Evolutionary conservation across 2,888 invertebrate species (phyloP).

Genomic region (Adineta ricciae): DNA sequence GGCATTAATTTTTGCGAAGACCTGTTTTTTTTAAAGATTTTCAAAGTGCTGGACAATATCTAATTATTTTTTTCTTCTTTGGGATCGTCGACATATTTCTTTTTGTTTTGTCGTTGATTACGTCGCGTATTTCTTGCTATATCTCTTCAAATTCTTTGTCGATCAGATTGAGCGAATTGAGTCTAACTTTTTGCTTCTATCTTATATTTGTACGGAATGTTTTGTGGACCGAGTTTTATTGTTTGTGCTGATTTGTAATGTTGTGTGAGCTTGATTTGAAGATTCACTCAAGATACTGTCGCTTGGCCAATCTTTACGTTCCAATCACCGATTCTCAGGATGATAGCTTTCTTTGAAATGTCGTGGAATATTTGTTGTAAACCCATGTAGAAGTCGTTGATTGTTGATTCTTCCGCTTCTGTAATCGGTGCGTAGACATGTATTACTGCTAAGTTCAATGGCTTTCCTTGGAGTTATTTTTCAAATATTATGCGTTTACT

Average conservation of each 20-base stretch:
- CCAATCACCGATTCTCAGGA: constrained; percentile 21
- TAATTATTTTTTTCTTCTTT: background rate
- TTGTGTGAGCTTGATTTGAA: background rate
- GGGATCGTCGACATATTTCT: background rate
- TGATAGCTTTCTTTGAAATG: too few species aligned
- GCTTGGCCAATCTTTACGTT: constrained; percentile 16
- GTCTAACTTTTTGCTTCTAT: background rate
- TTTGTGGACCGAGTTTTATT: background rate
- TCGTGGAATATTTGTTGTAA: constrained; percentile 11
- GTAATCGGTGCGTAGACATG: constrained; percentile 13
- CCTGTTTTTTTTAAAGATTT: background rate
- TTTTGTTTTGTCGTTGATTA: background rate
- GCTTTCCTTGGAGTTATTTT: background rate
- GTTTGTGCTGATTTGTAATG: background rate
- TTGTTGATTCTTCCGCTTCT: constrained; percentile 18
- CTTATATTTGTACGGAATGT: background rate
- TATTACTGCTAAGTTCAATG: constrained; percentile 17
- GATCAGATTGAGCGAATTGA: background rate
- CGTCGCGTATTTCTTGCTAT: background rate
- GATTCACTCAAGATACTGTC: background rate
- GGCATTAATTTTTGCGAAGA: background rate
- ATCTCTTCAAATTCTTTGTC: background rate
- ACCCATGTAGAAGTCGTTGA: background rate
- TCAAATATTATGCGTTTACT: too few species aligned
- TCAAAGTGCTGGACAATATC: background rate